Evolutionary conservation across 2,113 vertebrate species (phyloP).

Genomic region (Taxidea taxus): DNA sequence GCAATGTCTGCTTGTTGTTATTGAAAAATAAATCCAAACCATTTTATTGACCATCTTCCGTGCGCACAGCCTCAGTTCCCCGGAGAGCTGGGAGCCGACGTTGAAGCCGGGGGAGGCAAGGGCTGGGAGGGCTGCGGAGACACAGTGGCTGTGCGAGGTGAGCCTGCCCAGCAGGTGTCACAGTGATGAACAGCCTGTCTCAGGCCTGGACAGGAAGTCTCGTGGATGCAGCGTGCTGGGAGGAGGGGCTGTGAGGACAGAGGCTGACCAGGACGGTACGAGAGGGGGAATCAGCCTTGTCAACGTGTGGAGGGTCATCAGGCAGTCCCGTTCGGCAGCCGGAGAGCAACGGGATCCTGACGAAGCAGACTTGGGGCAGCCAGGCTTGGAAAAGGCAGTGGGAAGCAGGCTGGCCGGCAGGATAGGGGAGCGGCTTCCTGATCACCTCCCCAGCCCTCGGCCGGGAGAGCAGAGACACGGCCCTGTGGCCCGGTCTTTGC

Average conservation of each 20-base stretch:
- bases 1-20: constrained; percentile 9
- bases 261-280: constrained; percentile 58
- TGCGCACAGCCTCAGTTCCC: neutral
- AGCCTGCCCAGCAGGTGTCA: constrained; percentile 20
- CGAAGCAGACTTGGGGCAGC: neutral
- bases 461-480: rapidly evolving
- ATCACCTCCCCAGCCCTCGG: rapidly evolving
- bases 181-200: constrained; percentile 37
- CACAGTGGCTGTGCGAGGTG: neutral
- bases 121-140: neutral
- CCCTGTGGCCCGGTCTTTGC: neutral
- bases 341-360: rapidly evolving
- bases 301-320: neutral
- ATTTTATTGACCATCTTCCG: constrained; percentile 24
- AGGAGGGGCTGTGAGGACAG: constrained; percentile 49
- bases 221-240: neutral
- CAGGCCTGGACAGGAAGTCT: neutral
- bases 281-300: constrained; percentile 31
- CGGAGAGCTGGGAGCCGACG: neutral
- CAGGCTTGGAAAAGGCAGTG: neutral
- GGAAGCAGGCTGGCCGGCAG: rapidly evolving
- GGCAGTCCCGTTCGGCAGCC: neutral
- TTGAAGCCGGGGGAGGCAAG: neutral
- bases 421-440: rapidly evolving
- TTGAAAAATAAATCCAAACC: constrained; percentile 42